phyloP scores from a whole-genome alignment of 2,113 vertebrate species.

The Meleagris gallopavo region DNA sequence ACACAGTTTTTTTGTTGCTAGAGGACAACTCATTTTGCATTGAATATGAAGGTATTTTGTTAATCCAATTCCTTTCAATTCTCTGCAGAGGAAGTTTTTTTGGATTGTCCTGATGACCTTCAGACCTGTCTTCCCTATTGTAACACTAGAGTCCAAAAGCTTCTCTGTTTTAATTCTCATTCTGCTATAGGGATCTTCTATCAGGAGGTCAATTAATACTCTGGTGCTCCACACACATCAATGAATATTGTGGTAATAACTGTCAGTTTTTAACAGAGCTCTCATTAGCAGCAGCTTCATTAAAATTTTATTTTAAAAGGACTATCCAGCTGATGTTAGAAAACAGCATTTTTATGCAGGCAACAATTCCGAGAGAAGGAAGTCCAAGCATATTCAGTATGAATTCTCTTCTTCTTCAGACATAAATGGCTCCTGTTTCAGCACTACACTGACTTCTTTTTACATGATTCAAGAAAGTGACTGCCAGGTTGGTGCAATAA shows the following conservation, averaged over 20 bases:
- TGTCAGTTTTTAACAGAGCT: constrained; percentile 6
- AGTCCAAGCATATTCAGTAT: fast-evolving
- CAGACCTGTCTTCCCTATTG: not conserved
- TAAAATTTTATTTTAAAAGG: not conserved
- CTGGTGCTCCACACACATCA: not conserved
- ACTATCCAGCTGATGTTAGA: not conserved
- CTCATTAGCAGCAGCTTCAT: constrained; percentile 39
- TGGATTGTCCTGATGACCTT: not conserved
- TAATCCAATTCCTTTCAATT: constrained; percentile 8
- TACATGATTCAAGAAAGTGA: not conserved
- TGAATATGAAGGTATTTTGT: not conserved
- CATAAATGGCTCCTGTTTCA: not conserved
- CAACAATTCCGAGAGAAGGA: not conserved
- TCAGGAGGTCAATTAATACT: constrained; percentile 25
- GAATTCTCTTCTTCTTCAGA: not conserved
- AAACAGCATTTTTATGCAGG: not conserved
- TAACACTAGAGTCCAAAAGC: not conserved
- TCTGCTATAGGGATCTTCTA: constrained; percentile 14
- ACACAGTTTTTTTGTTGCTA: not conserved
- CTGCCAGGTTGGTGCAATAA: not conserved
- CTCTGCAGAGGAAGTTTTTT: not conserved
- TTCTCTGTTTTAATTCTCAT: not conserved
- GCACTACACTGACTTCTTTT: not conserved
- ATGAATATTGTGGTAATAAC: constrained; percentile 15
- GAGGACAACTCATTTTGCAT: not conserved